Base-by-base conservation (phyloP, 2,113 vertebrate species). In the Callocephalon fimbriatum region DNA sequence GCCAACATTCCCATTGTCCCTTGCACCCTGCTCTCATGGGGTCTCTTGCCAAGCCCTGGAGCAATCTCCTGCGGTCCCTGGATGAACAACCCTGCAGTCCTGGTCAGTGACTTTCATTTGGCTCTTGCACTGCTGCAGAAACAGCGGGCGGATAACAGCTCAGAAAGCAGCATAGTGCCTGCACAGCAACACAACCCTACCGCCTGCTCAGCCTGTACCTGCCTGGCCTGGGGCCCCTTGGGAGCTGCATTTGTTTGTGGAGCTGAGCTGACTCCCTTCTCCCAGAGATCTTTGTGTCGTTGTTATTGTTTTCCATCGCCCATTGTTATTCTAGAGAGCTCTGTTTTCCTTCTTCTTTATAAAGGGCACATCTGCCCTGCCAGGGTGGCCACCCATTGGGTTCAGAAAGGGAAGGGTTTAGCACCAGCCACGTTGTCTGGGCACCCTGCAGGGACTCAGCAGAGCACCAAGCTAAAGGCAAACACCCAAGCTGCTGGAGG, bases 181-280 rank as follows among this genome's bases (percentile, higher is more conserved):
- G 5, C 32, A 7, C 13, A 3, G 68, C 15, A 31, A 21, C 21
- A 1, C 48, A 47, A 3, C 48, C 37, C 54, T 0, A 0, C 25
- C 0, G 2, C n/a, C 42, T 26, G 86, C 80, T 76, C 56, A 32
- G 44, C 38, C 54, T 1, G 0, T 71, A 72, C 88, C 82, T 87
- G 76, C 51, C 40, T 44, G 71, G 19, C 40, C 29, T 6, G 0
- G 1, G 15, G 44, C 31, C 40, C 75, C 29, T 40, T 3, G 40
- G 71, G 86, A 77, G 32, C 29, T 42, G 2, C 25, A 13, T 86
- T 81, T 12, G 0, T 67, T 81, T 73, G 13, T 23, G 65, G 50
- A 88, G 66, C 50, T 75, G 74, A 32, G 6, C 29, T 51, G 47
- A 27, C 53, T 73, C 47, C 22, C 8, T 45, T 37, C 53, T 86